These are phyloP conservation scores for Agapornis roseicollis DNA, from an alignment of 2,113 vertebrate species.

Conservation along the genomic window DNA sequence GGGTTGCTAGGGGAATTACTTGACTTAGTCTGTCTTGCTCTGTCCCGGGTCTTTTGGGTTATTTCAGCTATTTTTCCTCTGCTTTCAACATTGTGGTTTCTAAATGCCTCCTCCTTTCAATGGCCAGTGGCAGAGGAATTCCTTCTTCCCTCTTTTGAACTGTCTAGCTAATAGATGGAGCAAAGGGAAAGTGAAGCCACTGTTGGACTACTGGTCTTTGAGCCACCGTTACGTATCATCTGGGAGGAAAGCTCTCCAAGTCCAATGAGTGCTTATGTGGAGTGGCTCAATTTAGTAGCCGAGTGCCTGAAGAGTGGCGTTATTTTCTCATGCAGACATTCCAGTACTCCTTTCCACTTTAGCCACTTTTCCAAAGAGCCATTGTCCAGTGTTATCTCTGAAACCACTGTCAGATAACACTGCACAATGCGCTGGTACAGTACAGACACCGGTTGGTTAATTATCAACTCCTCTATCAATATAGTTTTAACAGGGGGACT, in stretches of 20 bases:
- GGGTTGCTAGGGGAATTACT: not conserved
- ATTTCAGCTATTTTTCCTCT: not conserved
- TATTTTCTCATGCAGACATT: not conserved
- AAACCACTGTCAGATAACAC: not conserved
- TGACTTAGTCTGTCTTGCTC: not conserved
- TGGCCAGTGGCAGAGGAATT: not conserved
- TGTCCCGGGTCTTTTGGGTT: not conserved
- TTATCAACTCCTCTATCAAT: constrained; percentile 13
- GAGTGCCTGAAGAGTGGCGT: not conserved
- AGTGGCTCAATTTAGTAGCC: not conserved
- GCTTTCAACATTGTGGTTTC: not conserved
- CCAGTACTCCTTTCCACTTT: not conserved
- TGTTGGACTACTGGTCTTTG: not conserved
- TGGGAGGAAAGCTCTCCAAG: not conserved
- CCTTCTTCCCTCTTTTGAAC: not conserved
- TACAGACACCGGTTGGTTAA: not conserved
- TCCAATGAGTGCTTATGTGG: not conserved
- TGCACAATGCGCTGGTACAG: not conserved
- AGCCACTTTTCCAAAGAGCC: not conserved
- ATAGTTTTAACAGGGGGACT: not conserved
- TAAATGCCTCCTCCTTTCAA: not conserved
- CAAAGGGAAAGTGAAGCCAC: not conserved
- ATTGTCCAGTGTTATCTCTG: constrained; percentile 21
- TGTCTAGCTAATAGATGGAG: not conserved
- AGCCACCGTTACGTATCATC: not conserved